Evolutionary conservation across 2,113 vertebrate species (phyloP).

Genomic region (Sylvilagus bachmani): DNA sequence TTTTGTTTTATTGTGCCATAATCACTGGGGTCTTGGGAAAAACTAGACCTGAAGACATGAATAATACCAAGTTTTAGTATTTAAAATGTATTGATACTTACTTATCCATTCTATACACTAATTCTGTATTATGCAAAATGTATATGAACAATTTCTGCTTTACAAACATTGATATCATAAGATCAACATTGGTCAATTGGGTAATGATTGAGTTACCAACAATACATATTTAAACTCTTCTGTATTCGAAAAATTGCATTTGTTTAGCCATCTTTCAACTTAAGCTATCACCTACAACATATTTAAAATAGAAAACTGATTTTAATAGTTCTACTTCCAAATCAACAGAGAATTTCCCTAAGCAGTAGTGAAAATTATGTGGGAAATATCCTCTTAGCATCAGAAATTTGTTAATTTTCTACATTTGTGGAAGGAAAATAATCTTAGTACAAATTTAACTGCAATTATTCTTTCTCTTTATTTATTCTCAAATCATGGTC

Average conservation of each 20-base stretch:
- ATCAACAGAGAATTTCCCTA: slow-evolving; percentile 20
- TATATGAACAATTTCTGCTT: neutral
- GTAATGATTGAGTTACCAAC: neutral
- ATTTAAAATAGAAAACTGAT: slow-evolving; percentile 61
- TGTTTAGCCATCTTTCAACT: neutral
- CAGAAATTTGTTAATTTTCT: slow-evolving; percentile 19
- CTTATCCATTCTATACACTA: neutral
- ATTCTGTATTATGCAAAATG: neutral
- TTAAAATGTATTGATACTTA: slow-evolving; percentile 1
- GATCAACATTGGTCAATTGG: neutral
- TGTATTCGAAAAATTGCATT: slow-evolving; percentile 20
- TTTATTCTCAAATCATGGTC: neutral
- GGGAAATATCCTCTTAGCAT: neutral
- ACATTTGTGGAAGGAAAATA: slow-evolving; percentile 31
- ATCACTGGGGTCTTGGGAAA: neutral
- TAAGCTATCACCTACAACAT: slow-evolving; percentile 2
- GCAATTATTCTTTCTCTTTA: neutral
- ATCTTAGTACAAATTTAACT: slow-evolving; percentile 1
- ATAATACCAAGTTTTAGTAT: neutral
- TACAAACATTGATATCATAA: neutral
- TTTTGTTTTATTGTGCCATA: neutral
- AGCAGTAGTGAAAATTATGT: slow-evolving; percentile 55
- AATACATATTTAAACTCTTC: slow-evolving; percentile 41
- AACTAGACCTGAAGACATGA: neutral
- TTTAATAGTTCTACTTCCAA: slow-evolving; percentile 23